phyloP scores from a whole-genome alignment of 2,888 invertebrate species.

The Vanessa cardui region DNA sequence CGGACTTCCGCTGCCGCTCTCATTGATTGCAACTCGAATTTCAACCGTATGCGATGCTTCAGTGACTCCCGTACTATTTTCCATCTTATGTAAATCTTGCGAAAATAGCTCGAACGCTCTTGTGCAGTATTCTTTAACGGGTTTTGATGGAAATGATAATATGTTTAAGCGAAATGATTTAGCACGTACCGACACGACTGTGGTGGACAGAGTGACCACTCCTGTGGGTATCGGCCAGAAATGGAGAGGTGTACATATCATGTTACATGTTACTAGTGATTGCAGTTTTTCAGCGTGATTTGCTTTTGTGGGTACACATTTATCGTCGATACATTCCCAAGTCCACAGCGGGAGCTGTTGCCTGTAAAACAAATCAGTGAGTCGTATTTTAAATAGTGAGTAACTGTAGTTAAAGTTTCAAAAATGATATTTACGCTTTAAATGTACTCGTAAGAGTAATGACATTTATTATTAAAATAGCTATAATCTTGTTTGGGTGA shows the following conservation, averaged over 20 bases:
- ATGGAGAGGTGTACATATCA: conserved; percentile 86
- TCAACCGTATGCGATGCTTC: conserved; percentile 68
- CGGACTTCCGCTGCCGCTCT: conserved; percentile 66
- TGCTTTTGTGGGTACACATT: conserved; percentile 83
- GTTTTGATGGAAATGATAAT: conserved; percentile 55
- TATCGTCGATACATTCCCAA: conserved; percentile 87
- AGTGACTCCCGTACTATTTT: conserved; percentile 58
- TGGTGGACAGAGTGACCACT: conserved; percentile 83
- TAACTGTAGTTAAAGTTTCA: too few relatives aligned
- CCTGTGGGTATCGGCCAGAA: conserved; percentile 91
- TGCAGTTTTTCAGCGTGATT: conserved; percentile 63
- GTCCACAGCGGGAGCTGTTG: conserved; percentile 84
- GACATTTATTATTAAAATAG: background rate
- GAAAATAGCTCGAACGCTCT: conserved; percentile 76
- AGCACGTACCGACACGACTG: conserved; percentile 83
- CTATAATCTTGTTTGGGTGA: background rate
- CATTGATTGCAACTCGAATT: conserved; percentile 73
- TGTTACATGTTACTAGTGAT: conserved; percentile 87
- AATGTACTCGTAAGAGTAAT: background rate
- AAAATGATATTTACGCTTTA: conserved; percentile 38
- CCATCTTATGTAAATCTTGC: conserved; percentile 68
- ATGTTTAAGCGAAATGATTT: conserved; percentile 77
- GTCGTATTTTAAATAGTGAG: background rate
- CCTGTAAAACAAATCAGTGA: conserved; percentile 48
- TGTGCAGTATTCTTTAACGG: conserved; percentile 60